Evolutionary conservation across 2,797 vertebrate genomes (phyloP).

Genomic region (Euthynnus affinis): DNA sequence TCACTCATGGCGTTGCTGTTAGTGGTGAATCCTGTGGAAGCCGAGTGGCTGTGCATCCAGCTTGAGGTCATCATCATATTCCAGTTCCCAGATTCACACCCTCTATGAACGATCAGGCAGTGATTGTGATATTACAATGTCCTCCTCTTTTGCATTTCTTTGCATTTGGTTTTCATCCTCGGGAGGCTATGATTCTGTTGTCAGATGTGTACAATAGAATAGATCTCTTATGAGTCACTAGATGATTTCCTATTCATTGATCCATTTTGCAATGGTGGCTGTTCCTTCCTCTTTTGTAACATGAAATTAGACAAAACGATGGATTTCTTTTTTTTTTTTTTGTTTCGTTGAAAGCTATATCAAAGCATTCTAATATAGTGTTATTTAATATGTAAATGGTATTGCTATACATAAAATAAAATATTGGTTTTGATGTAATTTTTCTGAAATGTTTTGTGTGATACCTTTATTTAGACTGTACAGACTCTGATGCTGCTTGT

Average conservation of each 20-base stretch:
- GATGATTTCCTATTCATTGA: constrained; percentile 87
- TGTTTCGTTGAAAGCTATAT: constrained; percentile 95
- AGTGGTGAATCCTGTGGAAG: constrained; percentile 87
- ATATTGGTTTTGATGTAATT: constrained; percentile 98
- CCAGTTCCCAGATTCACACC: constrained; percentile 78
- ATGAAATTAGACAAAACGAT: constrained; percentile 82
- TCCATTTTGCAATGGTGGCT: constrained; percentile 86
- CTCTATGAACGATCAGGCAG: constrained; percentile 87
- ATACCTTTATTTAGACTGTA: constrained; percentile 1
- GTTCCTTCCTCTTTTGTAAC: constrained; percentile 89
- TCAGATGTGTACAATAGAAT: constrained; percentile 88
- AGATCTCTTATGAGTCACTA: constrained; percentile 86
- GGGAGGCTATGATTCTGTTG: constrained; percentile 79
- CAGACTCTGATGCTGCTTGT: background rate
- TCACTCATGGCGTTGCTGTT: constrained; percentile 79
- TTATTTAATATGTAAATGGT: constrained; percentile 99
- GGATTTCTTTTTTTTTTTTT: constrained; percentile 51
- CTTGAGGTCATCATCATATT: constrained; percentile 87
- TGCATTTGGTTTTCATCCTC: constrained; percentile 24
- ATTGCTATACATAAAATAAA: constrained; percentile 99
- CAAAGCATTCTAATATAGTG: constrained; percentile 97
- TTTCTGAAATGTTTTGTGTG: constrained; percentile 75
- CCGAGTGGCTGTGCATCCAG: constrained; percentile 86
- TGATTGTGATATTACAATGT: constrained; percentile 89
- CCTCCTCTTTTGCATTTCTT: constrained; percentile 35